phyloP scores from a whole-genome alignment of 2,113 vertebrate genomes.

The Thalassoma bifasciatum region DNA sequence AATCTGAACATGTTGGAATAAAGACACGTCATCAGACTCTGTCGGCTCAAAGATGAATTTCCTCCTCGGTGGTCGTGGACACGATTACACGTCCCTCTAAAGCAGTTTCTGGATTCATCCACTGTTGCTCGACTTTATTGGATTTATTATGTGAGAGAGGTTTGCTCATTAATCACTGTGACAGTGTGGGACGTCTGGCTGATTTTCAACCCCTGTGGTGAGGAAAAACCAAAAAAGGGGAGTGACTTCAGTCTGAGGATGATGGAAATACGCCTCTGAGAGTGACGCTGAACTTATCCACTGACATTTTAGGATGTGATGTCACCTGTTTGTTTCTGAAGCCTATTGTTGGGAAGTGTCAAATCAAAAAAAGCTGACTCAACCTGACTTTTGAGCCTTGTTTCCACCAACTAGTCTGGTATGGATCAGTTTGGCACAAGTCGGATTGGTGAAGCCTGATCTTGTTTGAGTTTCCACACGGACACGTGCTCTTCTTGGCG shows the following conservation, averaged over 20 bases:
- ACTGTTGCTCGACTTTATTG: conserved; percentile 51
- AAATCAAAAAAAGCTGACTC: too few species aligned
- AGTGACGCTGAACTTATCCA: too few species aligned
- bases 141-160: conserved; percentile 21
- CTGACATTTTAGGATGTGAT: too few species aligned
- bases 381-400: too few species aligned
- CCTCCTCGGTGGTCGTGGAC: conserved; percentile 31
- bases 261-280: too few species aligned
- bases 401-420: too few species aligned
- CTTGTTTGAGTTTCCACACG: too few species aligned
- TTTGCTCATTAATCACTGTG: conserved; percentile 26
- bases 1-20: not conserved
- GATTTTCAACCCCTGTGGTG: not conserved
- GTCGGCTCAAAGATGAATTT: conserved; percentile 53
- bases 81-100: conserved; percentile 46
- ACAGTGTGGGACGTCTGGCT: conserved; percentile 9
- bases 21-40: conserved; percentile 20
- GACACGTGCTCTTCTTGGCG: too few species aligned
- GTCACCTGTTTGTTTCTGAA: too few species aligned
- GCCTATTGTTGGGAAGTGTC: too few species aligned
- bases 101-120: conserved; percentile 33
- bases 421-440: too few species aligned
- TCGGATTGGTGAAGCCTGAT: too few species aligned
- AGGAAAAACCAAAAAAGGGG: not conserved
- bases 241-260: not conserved